These are phyloP conservation scores for Microctonus hyperodae DNA, from an alignment of 2,888 invertebrate species.

Conservation along the genomic window DNA sequence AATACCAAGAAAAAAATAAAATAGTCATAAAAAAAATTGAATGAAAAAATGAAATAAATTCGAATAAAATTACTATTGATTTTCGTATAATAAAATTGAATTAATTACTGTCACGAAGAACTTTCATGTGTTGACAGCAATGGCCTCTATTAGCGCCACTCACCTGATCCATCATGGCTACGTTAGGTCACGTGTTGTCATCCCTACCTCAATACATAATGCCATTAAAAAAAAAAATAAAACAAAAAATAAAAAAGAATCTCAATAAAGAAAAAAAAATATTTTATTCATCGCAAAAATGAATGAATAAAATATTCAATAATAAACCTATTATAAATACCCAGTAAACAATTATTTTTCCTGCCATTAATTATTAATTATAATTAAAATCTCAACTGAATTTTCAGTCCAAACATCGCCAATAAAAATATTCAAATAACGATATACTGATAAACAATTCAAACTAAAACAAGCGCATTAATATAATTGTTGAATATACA, in stretches of 20 bases:
- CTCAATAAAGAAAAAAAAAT: background rate
- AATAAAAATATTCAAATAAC: no score
- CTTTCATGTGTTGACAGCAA: background rate
- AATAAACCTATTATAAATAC: background rate
- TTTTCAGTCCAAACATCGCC: background rate
- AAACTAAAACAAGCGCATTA: no score
- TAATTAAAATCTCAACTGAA: background rate
- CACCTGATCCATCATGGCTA: conserved; percentile 1
- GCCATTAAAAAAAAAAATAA: background rate
- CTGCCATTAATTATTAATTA: background rate
- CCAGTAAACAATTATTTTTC: background rate
- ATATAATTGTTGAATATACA: no score
- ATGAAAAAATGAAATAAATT: no score
- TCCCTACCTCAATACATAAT: background rate
- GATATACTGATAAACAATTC: no score
- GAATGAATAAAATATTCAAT: background rate
- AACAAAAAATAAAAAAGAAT: background rate
- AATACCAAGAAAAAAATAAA: background rate
- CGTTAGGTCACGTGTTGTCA: conserved; percentile 2
- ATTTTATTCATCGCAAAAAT: background rate
- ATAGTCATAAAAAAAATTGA: background rate
- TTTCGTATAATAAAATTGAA: background rate
- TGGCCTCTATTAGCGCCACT: conserved; percentile 3
- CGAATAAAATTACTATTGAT: background rate
- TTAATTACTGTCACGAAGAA: background rate